These are phyloP conservation scores for Sphaeridia pumilis DNA, from an alignment of 2,888 invertebrate species.

Conservation along the genomic window DNA sequence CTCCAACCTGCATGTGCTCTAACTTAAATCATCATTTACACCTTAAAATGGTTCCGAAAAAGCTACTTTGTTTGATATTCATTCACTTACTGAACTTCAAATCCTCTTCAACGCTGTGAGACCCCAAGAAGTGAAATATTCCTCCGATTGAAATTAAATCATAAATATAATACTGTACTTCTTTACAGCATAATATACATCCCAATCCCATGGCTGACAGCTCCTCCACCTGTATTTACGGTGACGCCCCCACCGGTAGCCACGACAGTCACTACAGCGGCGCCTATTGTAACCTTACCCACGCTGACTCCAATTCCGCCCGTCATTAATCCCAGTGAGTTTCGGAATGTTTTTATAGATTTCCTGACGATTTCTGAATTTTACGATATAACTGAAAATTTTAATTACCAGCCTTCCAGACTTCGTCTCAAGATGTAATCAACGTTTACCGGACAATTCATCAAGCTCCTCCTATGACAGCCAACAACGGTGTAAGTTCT, in stretches of 20 bases:
- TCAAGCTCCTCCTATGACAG: background rate
- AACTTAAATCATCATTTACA: background rate
- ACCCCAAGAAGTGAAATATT: too few species aligned
- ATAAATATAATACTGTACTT: background rate
- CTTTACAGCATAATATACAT: background rate
- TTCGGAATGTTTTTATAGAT: background rate
- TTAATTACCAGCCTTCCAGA: background rate
- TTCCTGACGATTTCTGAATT: background rate
- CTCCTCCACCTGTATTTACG: background rate
- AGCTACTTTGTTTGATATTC: too few species aligned
- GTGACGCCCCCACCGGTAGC: background rate
- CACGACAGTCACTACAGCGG: background rate
- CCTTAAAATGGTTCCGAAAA: too few species aligned
- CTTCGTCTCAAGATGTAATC: background rate
- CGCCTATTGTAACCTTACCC: background rate
- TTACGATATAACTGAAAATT: background rate
- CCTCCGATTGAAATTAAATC: background rate
- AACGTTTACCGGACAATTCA: background rate
- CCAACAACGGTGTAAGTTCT: background rate
- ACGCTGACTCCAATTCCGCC: background rate
- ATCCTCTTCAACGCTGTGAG: too few species aligned
- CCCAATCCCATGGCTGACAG: background rate
- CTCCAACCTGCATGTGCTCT: too few species aligned
- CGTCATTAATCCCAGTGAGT: background rate
- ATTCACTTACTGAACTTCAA: too few species aligned